Percentiles rank a stretch among this genome's conserved stretches.
These are phyloP conservation scores for Vulpes vulpes DNA, from an alignment of 2,113 vertebrate genomes.

Conservation along the genomic window DNA sequence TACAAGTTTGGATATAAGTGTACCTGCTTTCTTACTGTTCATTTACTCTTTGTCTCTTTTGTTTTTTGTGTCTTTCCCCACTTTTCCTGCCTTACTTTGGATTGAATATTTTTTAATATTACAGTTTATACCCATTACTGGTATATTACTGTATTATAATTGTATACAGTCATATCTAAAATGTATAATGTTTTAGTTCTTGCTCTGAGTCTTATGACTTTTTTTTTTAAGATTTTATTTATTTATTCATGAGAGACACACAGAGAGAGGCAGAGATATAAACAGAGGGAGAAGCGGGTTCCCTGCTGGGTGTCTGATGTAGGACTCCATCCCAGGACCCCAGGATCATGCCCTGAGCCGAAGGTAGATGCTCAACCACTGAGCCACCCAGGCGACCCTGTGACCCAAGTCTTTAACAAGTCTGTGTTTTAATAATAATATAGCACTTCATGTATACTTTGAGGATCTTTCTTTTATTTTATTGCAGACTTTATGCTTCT, in stretches of 20 bases:
- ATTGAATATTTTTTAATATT: conserved; percentile 12
- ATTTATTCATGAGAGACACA: no score
- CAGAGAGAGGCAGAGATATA: no score
- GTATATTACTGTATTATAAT: neutral
- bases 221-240: no score
- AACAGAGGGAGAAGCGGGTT: no score
- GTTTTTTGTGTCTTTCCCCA: neutral
- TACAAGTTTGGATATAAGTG: neutral
- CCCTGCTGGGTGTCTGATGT: no score
- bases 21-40: neutral
- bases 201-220: neutral
- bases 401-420: neutral
- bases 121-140: neutral
- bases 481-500: neutral
- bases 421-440: neutral
- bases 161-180: neutral
- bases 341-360: no score
- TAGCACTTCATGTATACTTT: neutral
- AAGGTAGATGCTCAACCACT: no score
- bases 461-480: neutral
- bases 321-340: no score
- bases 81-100: neutral
- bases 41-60: neutral
- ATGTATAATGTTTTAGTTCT: neutral
- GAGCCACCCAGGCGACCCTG: no score